These are phyloP conservation scores for Endomychus coccineus DNA, from an alignment of 2,888 invertebrate genomes.

Conservation along the genomic window DNA sequence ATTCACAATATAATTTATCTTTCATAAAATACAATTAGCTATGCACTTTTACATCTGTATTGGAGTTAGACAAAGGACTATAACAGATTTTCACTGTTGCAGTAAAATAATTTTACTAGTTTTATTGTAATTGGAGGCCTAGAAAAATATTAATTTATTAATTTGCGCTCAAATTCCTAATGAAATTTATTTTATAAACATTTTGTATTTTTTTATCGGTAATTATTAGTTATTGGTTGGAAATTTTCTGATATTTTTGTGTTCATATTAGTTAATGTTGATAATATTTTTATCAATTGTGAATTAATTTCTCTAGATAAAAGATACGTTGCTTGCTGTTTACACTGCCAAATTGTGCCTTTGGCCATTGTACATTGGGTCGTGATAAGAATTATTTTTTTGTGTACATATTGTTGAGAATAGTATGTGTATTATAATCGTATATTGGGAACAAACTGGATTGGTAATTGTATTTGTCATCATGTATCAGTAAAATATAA, in stretches of 20 bases:
- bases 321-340: conserved; percentile 26
- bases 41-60: too few species aligned
- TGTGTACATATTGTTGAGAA: conserved; percentile 23
- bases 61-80: too few species aligned
- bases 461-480: conserved; percentile 26
- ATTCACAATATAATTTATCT: too few species aligned
- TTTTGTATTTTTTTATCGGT: conserved; percentile 7
- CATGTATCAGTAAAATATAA: conserved; percentile 22
- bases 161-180: too few species aligned
- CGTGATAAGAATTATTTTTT: conserved; percentile 25
- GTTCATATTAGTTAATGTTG: conserved; percentile 9
- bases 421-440: conserved; percentile 22
- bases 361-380: conserved; percentile 27
- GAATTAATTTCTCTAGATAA: not conserved
- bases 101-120: too few species aligned
- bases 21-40: too few species aligned
- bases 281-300: conserved; percentile 11
- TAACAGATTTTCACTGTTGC: too few species aligned
- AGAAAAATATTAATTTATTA: too few species aligned
- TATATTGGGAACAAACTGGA: conserved; percentile 26
- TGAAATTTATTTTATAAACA: too few species aligned
- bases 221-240: conserved; percentile 2
- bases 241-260: not conserved
- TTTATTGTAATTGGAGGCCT: too few species aligned
- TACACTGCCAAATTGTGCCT: conserved; percentile 32